These are phyloP conservation scores for Molanna angustata DNA, from an alignment of 2,888 invertebrate species.

Conservation along the genomic window DNA sequence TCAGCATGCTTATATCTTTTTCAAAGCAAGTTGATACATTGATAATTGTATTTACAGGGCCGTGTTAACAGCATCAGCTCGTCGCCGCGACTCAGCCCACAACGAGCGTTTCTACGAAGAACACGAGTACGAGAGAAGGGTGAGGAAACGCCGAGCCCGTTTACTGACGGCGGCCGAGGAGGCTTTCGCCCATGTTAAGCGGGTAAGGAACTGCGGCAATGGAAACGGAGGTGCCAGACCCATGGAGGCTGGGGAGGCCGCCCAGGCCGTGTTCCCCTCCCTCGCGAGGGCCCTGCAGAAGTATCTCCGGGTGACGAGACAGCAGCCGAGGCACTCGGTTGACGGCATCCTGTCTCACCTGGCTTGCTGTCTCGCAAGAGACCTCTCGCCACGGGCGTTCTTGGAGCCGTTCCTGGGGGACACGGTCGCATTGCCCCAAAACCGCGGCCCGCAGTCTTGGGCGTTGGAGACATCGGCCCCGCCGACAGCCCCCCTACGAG, in stretches of 20 bases:
- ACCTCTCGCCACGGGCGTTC: constrained; percentile 92
- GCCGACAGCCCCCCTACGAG: constrained; percentile 79
- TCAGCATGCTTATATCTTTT: too few species aligned
- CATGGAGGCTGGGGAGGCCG: constrained; percentile 94
- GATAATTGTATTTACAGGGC: constrained; percentile 20
- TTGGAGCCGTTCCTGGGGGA: constrained; percentile 91
- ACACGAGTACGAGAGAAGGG: constrained; percentile 91
- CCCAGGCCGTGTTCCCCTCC: constrained; percentile 96
- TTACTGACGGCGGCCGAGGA: constrained; percentile 94
- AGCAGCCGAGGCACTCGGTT: constrained; percentile 94
- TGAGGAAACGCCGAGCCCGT: constrained; percentile 85
- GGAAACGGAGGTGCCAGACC: constrained; percentile 75
- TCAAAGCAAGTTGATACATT: neutral
- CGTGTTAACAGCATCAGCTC: constrained; percentile 54
- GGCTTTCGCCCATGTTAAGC: constrained; percentile 94
- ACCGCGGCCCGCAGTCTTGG: constrained; percentile 88
- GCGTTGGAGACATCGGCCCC: constrained; percentile 91
- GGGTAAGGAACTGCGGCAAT: constrained; percentile 54
- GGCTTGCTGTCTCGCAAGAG: constrained; percentile 88
- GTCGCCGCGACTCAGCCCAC: constrained; percentile 86
- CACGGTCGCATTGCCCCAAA: constrained; percentile 79
- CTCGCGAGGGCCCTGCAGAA: constrained; percentile 96
- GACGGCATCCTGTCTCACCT: constrained; percentile 90
- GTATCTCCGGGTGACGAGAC: constrained; percentile 90
- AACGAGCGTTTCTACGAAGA: constrained; percentile 98